phyloP scores from a whole-genome alignment of 2,113 vertebrate species.

The Oncorhynchus kisutch region DNA sequence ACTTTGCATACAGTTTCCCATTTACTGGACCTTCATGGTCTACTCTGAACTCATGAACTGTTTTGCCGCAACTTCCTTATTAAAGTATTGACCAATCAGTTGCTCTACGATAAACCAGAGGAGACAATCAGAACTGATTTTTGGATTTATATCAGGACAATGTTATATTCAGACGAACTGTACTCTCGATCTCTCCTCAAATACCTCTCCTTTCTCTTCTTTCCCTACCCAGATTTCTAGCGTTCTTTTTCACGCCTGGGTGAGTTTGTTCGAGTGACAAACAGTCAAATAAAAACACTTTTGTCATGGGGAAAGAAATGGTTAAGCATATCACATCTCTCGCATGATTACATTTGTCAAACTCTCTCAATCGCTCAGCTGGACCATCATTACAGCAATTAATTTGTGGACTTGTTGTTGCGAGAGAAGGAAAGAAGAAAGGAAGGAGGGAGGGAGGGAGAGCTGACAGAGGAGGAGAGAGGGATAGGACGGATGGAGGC shows the following conservation, averaged over 20 bases:
- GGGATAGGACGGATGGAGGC: too few species aligned
- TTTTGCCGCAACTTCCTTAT: background rate
- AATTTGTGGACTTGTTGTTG: constrained; percentile 2
- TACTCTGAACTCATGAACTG: too few species aligned
- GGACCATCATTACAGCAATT: constrained; percentile 46
- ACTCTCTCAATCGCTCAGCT: constrained; percentile 35
- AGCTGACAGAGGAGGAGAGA: background rate
- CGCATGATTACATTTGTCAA: constrained; percentile 32
- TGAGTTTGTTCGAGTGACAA: constrained; percentile 11
- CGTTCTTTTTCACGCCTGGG: background rate
- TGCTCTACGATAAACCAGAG: constrained; percentile 22
- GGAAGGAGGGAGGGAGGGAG: background rate
- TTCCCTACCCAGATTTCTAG: background rate
- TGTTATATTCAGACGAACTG: background rate
- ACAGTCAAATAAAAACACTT: background rate
- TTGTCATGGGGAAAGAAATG: constrained; percentile 7
- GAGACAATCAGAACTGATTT: background rate
- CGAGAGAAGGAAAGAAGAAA: constrained; percentile 2
- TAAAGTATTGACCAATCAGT: constrained; percentile 21
- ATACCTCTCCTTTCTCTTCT: background rate
- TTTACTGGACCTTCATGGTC: too few species aligned
- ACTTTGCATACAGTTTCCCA: too few species aligned
- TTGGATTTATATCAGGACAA: background rate
- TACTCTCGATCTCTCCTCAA: background rate
- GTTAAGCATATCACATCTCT: constrained; percentile 39